Evolutionary conservation across 2,113 vertebrate genomes (phyloP).

Genomic region (Clarias batrachus): DNA sequence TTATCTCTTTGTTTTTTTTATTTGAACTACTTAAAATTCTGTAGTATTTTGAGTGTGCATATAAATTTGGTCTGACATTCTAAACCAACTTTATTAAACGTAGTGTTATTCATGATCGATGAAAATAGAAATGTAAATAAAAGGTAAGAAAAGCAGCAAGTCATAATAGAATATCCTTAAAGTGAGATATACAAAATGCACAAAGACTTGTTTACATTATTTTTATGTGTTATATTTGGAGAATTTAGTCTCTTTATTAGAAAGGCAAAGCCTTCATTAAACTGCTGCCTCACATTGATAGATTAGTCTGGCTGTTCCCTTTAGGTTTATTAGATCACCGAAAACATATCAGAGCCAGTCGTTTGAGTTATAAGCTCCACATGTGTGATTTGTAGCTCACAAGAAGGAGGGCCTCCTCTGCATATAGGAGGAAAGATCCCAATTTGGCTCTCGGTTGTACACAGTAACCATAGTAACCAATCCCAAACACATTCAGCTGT

Average conservation of each 20-base stretch:
- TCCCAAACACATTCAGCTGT: conserved; percentile 61
- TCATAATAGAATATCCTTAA: not conserved
- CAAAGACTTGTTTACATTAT: not conserved
- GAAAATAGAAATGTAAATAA: not conserved
- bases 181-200: not conserved
- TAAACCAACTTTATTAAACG: not conserved
- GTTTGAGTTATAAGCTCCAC: conserved; percentile 18
- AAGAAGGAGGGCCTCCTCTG: conserved; percentile 37
- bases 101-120: not conserved
- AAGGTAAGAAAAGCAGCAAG: not conserved
- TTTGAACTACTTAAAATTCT: not conserved
- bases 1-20: not conserved
- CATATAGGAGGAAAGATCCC: conserved; percentile 44
- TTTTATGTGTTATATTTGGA: not conserved
- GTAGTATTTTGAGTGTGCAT: not conserved
- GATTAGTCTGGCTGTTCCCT: conserved; percentile 25
- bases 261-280: conserved; percentile 22
- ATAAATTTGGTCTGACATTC: not conserved
- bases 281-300: conserved; percentile 9
- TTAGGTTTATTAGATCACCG: not conserved
- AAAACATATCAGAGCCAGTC: not conserved
- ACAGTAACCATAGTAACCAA: conserved; percentile 64
- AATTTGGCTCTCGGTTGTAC: conserved; percentile 52
- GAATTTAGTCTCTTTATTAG: not conserved
- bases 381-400: conserved; percentile 23